Evolutionary conservation across 1,140 invertebrate species (phyloP), one percentile per base, ranked within the genome.

Genomic region (Drosophila pectinifera): DNA sequence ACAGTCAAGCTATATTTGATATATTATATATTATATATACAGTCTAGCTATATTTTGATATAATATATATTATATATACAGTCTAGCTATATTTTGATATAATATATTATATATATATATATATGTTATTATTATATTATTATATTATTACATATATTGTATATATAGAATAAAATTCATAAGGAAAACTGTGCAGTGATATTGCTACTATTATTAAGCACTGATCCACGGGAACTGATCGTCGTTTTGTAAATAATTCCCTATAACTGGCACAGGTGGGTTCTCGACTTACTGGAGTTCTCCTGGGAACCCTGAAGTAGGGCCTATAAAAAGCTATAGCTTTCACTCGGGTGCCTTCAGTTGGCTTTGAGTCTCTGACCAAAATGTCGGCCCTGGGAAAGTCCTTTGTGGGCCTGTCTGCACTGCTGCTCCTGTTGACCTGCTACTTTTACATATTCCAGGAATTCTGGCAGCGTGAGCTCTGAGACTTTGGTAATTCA

Each of bases 401-500:
- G 55, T 54, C 69, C 1, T 78, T 72, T n/a, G 43, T 64, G 11
- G 24, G 34, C 1, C 5, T 78, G 1, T 16, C 67, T 8, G 45
- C 77, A 5, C n/a, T 69, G 0, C 6, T 75, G 10, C 14, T 85
- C 7, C 41, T 85, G n/a, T 1, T 73, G 39, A 42, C 38, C 14
- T 64, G 63, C 16, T 76, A 74, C 49, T 31, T 43, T 5, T 69
- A 46, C 14, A 34, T 79, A n/a, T 84, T 84, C 42, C 14, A 34
- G 28, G 72, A 80, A 16, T 56, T 56, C 38, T 69, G 43, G 26
- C 38, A 58, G 20, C 48, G 81, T 84, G 42, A 76, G 76, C 0
- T 34, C n/a, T 7, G 14, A 4, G 7, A 6, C 10, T 20, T 5
- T 34, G 1, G 0, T 2, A 5, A 8, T 38, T 18, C 1, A 18